Base-by-base conservation (phyloP, 2,797 vertebrate genomes). In the Ibycter americanus region DNA sequence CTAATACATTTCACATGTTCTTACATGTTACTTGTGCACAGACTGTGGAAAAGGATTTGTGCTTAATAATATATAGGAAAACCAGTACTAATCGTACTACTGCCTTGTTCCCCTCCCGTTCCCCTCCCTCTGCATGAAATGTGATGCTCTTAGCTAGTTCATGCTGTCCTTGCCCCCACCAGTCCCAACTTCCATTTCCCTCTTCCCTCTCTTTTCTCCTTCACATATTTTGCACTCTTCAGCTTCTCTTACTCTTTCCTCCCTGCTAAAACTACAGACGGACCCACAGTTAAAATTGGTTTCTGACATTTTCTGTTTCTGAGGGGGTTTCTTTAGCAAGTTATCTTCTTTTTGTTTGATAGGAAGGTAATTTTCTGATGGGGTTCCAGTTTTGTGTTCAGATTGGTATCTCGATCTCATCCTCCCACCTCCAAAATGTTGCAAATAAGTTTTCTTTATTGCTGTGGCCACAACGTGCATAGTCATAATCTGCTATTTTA, bases 251-350 rank as follows among this genome's bases (percentile, higher is more conserved):
- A 38, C 52, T 83, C 68, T 80, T 76, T 58, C 18, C 59, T 62
- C 36, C 72, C 42, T 66, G 17, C 58, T 82, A 70, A 93, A 73
- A 32, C 55, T 59, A 36, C 49, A 84, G 63, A 42, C 54, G 94
- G 89, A 73, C 36, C 47, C 32, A 32, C 19, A 56, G 71, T 66
- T 96, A 88, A 95, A 94, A 95, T 87, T 65, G 67, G 32, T 91
- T 91, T 79, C 73, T 89, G 85, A 70, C 22, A 34, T 93, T 92
- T 97, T 79, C 62, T 73, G 44, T 92, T 97, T 56, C 40, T 23
- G 32, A 78, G 74, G 54, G 49, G 12, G 56, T 67, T 71, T 58
- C 73, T 51, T 78, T 87, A 61, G 8, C 63, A 93, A 95, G 59
- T 87, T 90, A 38, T 58, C 67, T 90, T 63, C 65, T 87, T 95